These are phyloP conservation scores for Tragelaphus scriptus DNA, from an alignment of 2,113 vertebrate genomes.

Conservation along the genomic window DNA sequence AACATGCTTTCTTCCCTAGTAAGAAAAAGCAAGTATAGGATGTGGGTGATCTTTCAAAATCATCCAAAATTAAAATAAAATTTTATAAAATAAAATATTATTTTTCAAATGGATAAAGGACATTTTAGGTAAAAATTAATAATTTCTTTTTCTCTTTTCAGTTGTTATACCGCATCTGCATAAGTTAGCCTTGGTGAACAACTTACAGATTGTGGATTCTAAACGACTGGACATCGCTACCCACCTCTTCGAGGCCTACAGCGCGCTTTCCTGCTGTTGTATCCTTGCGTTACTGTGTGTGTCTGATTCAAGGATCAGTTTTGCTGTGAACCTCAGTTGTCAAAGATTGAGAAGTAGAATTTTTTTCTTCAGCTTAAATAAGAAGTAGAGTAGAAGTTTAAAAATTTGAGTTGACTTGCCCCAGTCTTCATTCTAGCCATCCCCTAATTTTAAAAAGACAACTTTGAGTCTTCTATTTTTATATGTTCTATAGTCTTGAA, in stretches of 20 bases:
- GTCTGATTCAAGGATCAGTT: neutral
- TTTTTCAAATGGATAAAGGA: neutral
- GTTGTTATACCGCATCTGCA: slow-evolving; percentile 98
- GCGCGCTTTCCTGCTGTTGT: slow-evolving; percentile 99
- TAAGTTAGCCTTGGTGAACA: slow-evolving; percentile 95
- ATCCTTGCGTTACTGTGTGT: slow-evolving; percentile 83
- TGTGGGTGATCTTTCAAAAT: neutral
- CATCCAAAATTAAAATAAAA: slow-evolving; percentile 7
- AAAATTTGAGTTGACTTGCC: neutral
- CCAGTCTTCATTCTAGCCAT: neutral
- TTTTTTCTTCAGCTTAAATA: neutral
- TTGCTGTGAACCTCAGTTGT: neutral
- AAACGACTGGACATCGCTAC: slow-evolving; percentile 96
- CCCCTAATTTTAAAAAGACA: neutral
- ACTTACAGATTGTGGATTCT: slow-evolving; percentile 91
- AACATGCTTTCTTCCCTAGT: neutral
- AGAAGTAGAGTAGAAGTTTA: neutral
- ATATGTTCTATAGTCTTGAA: neutral
- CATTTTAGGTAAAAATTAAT: slow-evolving; percentile 37
- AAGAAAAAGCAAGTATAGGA: neutral
- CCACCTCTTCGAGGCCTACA: slow-evolving; percentile 98
- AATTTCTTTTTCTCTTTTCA: slow-evolving; percentile 72
- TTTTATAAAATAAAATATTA: slow-evolving; percentile 8
- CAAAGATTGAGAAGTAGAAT: neutral
- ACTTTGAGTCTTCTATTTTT: neutral